Evolutionary conservation across 2,797 vertebrate species (phyloP).

Genomic region (Anniella stebbinsi): DNA sequence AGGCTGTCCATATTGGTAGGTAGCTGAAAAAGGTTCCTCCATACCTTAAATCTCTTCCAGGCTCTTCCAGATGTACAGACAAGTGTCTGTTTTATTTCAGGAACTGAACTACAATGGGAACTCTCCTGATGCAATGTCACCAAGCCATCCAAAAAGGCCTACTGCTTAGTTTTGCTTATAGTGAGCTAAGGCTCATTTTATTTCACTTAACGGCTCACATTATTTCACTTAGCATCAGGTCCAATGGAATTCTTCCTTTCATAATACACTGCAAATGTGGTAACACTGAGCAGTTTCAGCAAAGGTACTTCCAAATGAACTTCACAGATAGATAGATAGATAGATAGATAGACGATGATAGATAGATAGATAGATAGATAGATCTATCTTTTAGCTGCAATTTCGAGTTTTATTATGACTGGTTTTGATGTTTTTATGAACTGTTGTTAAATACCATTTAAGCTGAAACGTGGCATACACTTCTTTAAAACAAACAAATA

Average conservation of each 20-base stretch:
- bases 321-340: too few species aligned
- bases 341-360: too few species aligned
- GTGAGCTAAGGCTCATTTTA: constrained; percentile 53
- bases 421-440: neutral
- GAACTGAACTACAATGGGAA: neutral
- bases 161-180: constrained; percentile 45
- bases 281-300: constrained; percentile 27
- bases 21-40: too few species aligned
- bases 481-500: neutral
- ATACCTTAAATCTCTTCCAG: too few species aligned
- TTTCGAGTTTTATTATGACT: neutral
- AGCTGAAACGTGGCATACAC: neutral
- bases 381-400: neutral
- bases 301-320: constrained; percentile 32
- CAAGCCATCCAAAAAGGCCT: constrained; percentile 15
- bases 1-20: too few species aligned
- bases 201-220: constrained; percentile 63
- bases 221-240: constrained; percentile 70
- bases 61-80: too few species aligned
- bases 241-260: constrained; percentile 39
- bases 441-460: neutral
- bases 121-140: neutral
- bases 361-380: too few species aligned
- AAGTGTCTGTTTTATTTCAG: neutral
- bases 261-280: constrained; percentile 39